Percentiles rank a stretch among this genome's conserved stretches.
phyloP scores from a whole-genome alignment of 2,888 invertebrate genomes.

The Acanthosepion pharaonis region DNA sequence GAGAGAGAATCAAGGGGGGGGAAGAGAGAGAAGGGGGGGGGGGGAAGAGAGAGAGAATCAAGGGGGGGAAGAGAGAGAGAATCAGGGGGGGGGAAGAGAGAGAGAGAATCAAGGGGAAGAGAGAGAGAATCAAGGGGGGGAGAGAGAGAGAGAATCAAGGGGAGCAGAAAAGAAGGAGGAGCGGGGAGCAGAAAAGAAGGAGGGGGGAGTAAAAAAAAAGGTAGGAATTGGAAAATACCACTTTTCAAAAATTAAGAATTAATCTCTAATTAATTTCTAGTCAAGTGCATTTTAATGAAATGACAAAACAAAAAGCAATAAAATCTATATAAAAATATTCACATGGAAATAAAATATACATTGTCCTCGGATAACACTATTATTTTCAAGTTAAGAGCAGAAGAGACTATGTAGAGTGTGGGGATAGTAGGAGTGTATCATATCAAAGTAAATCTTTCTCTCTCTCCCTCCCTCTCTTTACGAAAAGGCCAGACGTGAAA shows the following conservation, averaged over 20 bases:
- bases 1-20: neutral
- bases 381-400: neutral
- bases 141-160: neutral
- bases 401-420: neutral
- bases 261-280: neutral
- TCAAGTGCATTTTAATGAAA: neutral
- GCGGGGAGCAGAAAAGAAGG: neutral
- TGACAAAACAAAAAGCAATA: neutral
- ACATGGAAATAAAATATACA: neutral
- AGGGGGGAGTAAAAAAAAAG: neutral
- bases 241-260: neutral
- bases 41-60: too few species aligned
- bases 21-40: neutral
- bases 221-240: neutral
- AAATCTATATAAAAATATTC: neutral
- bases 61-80: conserved; percentile 34
- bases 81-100: neutral
- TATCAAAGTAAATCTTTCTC: too few species aligned
- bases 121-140: neutral
- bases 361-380: neutral
- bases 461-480: too few species aligned
- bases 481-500: too few species aligned
- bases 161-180: neutral
- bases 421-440: neutral
- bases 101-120: neutral